phyloP scores from a whole-genome alignment of 2,888 invertebrate species.

The Agonopterix arenella region DNA sequence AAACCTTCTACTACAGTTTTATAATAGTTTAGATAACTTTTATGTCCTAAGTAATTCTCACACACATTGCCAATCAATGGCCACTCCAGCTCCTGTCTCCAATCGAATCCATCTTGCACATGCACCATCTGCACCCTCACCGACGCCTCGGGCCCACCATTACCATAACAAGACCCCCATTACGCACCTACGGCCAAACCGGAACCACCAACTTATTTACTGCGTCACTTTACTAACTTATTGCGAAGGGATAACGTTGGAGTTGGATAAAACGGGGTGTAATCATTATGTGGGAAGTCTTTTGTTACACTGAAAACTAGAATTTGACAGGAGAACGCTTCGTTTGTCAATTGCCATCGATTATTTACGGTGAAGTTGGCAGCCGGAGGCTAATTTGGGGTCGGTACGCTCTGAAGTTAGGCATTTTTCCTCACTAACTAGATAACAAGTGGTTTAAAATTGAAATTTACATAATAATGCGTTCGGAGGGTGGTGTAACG shows the following conservation, averaged over 20 bases:
- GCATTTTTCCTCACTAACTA: conserved; percentile 74
- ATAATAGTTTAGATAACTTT: no score
- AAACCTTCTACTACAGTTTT: no score
- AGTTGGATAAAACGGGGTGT: not conserved
- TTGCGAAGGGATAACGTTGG: not conserved
- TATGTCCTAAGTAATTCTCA: not conserved
- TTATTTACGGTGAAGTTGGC: conserved; percentile 61
- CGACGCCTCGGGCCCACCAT: conserved; percentile 57
- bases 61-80: conserved; percentile 34
- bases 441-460: conserved; percentile 77
- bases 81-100: conserved; percentile 29
- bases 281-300: conserved; percentile 25
- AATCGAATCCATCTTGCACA: conserved; percentile 33
- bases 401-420: conserved; percentile 29
- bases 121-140: conserved; percentile 32
- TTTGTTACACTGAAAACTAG: conserved; percentile 63
- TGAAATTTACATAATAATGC: conserved; percentile 74
- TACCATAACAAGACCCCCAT: conserved; percentile 74
- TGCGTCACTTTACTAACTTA: not conserved
- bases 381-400: conserved; percentile 64
- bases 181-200: conserved; percentile 53
- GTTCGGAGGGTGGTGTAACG: conserved; percentile 37
- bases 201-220: conserved; percentile 17
- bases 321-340: conserved; percentile 74
- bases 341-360: conserved; percentile 76